phyloP scores from a whole-genome alignment of 2,797 vertebrate genomes.

The Phyllotis vaccarum region DNA sequence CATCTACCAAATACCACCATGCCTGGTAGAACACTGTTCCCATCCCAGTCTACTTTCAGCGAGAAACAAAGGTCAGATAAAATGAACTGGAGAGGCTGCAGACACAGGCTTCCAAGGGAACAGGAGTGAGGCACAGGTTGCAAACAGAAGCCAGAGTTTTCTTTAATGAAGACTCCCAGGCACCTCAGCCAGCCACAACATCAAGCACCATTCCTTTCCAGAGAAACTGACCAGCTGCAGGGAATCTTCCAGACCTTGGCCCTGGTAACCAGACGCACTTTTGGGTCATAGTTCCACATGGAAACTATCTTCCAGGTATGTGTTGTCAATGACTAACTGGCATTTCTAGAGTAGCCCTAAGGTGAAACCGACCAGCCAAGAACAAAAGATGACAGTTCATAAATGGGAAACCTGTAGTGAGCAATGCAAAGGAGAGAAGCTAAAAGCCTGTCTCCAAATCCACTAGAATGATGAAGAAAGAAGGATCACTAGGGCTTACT shows the following conservation, averaged over 20 bases:
- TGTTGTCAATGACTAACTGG: neutral
- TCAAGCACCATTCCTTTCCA: neutral
- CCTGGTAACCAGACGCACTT: neutral
- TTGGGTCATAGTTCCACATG: neutral
- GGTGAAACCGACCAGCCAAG: neutral
- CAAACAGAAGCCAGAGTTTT: neutral
- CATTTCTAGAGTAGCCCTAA: neutral
- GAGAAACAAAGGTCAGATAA: conserved; percentile 6
- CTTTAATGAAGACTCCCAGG: neutral
- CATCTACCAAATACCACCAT: neutral
- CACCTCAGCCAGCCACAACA: neutral
- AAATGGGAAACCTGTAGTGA: neutral
- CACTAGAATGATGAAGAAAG: neutral
- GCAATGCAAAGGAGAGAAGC: neutral
- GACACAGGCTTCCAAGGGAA: neutral
- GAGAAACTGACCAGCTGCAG: neutral
- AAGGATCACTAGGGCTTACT: neutral
- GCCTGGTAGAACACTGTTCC: neutral
- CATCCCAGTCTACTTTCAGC: neutral
- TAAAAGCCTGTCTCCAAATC: neutral
- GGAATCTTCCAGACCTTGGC: neutral
- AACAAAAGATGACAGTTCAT: neutral
- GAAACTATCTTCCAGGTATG: neutral
- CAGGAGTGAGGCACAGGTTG: neutral
- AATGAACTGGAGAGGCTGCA: neutral